Base-by-base conservation (phyloP, 2,888 invertebrate genomes). In the Itoplectis maculator region DNA sequence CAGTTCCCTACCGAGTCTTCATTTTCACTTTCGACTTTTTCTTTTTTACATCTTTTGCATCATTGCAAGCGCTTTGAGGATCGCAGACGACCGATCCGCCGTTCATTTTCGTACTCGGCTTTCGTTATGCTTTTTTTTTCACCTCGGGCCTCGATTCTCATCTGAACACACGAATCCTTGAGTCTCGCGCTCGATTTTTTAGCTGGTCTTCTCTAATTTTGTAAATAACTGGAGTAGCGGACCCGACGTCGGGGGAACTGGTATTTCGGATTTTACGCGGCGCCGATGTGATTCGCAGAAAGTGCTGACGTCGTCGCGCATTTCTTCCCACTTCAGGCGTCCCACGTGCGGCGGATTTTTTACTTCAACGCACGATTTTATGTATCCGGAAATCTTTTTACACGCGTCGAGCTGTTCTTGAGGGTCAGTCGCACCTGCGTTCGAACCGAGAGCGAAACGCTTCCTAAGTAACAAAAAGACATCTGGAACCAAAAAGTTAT, bases 141-240 rank as follows among this genome's bases (percentile, higher is more conserved):
- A 29, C 37, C 35, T n/a, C 29, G 20, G 13, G 65, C 9, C 8
- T 42, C 13, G 45, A 42, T 63, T 2, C 7, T 63, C 18, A 8
- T 5, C 11, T 63, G 1, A n/a, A 29, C 6, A 56, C 23, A 29
- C 23, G 9, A 13, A 56, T 61, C 40, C 18, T 37, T 15, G 23
- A 20, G 7, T 45, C 18, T 63, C 15, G 29, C 3, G 29, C 29
- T 45, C 20, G 51, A 29, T 45, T 42, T 42, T 45, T n/a, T 45
- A 45, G 29, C 29, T 42, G n/a, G 23, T 45, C 59, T 29, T 59
- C 29, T 66, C 59, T 37, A 59, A 59, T 56, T 59, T 59, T 72
- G 70, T 72, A 72, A 72, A 72, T 72, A 72, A 72, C 61, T 15
- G 15, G 37, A 61, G 37, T 15, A 61, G 61, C 61, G 9, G 59